Conservation (phyloP, 2,113 vertebrate species). For the Vombatus ursinus region DNA sequence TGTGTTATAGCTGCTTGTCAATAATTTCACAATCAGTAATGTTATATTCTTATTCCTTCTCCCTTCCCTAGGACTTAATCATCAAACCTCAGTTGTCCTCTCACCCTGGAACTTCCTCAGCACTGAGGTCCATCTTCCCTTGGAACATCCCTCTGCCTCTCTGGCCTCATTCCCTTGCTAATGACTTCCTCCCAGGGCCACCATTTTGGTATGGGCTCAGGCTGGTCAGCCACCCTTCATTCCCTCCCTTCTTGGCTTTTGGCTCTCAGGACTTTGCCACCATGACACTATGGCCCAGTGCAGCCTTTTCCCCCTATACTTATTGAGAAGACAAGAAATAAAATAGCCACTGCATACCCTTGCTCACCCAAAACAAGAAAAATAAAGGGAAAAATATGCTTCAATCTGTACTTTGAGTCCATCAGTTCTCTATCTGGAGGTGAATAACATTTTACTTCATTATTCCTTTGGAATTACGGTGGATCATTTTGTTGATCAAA, state of each 20-base stretch:
- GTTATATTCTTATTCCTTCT: background rate
- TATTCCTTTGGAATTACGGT: background rate
- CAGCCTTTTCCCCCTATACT: background rate
- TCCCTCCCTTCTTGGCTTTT: background rate
- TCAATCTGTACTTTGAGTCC: background rate
- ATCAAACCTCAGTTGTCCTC: background rate
- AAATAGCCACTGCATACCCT: background rate
- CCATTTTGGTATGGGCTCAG: background rate
- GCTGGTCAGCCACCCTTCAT: background rate
- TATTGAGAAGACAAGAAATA: background rate
- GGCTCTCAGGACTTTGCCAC: background rate
- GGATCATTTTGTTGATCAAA: background rate
- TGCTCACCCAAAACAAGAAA: background rate
- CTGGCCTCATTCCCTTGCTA: no score
- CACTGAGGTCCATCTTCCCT: background rate
- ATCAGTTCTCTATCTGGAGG: background rate
- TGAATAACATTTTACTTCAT: background rate
- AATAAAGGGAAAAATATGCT: background rate
- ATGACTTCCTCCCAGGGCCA: background rate
- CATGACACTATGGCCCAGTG: no score
- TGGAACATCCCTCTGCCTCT: background rate
- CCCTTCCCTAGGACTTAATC: background rate
- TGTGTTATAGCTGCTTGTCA: background rate
- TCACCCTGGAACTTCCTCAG: background rate
- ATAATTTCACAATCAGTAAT: background rate